Base-by-base conservation (phyloP, 2,888 invertebrate species). In the Marronus borbonicus region DNA sequence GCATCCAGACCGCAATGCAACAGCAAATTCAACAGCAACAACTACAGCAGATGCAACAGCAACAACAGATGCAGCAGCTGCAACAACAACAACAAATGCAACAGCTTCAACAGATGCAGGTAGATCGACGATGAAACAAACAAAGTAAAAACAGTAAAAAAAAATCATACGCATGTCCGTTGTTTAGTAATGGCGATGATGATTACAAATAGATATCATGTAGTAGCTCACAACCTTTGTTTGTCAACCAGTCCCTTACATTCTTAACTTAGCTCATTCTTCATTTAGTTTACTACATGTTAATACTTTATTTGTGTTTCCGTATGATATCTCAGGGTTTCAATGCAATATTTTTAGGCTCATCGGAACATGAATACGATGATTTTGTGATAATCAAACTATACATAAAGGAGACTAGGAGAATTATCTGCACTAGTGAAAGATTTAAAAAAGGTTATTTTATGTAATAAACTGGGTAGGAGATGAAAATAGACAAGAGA, bases 61-160 rank as follows among this genome's bases (percentile, higher is more conserved):
- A 90, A 83, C 90, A 93, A 83, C 91, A 87, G 78, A 89, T 89
- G 82, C 87, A 88, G 78, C 93, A 92, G 82, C 92, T 92, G 86
- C 93, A 90, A 86, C 86, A 86, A 82, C 92, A 92, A 86, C 93
- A 90, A 86, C 86, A 86, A 80, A 85, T 88, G 83, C 85, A 86
- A 79, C 89, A 89, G 83, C 86, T 90, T 86, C 90, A 90, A 84
- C 91, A 94, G 86, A 89, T 91, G 87, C 93, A 92, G 92, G 92
- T 92, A 91, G 91, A 91, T 82, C 88, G 88, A 81, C 88, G 88
- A 84, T 88, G 86, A 88, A 84, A 80, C 80, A 55, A 17, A 55
- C 20, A 20, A 20, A 55, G n/a, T n/a, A 55, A n/a, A 52, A n/a
- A 52, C 12, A n/a, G 39, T 39, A 2, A 8, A 44, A 8, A 5